Evolutionary conservation across 2,113 vertebrate species (phyloP).

Genomic region (Shinisaurus crocodilurus): DNA sequence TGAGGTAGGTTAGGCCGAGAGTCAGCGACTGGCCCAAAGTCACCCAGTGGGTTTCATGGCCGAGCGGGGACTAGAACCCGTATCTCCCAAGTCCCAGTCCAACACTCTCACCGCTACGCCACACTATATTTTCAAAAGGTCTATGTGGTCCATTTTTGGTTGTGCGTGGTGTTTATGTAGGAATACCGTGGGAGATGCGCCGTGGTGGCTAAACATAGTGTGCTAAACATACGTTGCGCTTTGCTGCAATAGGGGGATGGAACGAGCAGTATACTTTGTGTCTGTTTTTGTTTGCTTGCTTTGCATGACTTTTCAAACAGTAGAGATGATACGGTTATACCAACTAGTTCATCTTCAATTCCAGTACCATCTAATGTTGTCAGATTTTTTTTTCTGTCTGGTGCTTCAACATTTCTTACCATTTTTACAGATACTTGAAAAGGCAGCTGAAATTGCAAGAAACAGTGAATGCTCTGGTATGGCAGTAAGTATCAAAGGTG

Average conservation of each 20-base stretch:
- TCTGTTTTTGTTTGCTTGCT: not conserved
- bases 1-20: too few species aligned
- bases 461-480: slow-evolving; percentile 85
- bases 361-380: not conserved
- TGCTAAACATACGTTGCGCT: not conserved
- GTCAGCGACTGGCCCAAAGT: too few species aligned
- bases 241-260: too few species aligned
- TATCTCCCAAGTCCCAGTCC: too few species aligned
- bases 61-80: too few species aligned
- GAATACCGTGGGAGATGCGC: not conserved
- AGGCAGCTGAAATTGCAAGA: slow-evolving; percentile 92
- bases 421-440: slow-evolving; percentile 93
- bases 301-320: not conserved
- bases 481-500: slow-evolving; percentile 79
- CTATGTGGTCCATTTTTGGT: not conserved
- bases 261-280: not conserved
- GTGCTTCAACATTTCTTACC: slow-evolving; percentile 17
- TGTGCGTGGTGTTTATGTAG: not conserved
- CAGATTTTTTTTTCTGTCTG: slow-evolving; percentile 18
- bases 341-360: not conserved
- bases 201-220: not conserved
- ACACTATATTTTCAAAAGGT: not conserved
- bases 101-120: too few species aligned
- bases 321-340: not conserved
- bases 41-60: too few species aligned